Base-by-base conservation (phyloP, 2,888 invertebrate species). In the Spisula solida region DNA sequence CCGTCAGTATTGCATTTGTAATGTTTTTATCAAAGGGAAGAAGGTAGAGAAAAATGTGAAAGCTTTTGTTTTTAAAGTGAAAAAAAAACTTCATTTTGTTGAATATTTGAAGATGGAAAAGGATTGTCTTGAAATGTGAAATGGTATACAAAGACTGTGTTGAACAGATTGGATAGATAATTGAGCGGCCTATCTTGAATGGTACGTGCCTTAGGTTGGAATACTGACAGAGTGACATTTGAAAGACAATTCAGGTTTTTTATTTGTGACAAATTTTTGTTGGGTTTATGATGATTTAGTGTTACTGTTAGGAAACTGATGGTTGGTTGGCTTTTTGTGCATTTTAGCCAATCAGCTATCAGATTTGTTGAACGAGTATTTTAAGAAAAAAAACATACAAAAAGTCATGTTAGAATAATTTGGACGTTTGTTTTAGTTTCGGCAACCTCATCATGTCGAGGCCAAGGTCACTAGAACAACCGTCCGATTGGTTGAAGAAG, bases 401-500 rank as follows among this genome's bases (percentile, higher is more conserved):
- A 34, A n/a, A 78, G 20, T 56, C 51, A 34, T 79, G 56, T 34
- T 75, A 34, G 18, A 18, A 25, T 41, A 41, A 41, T 29, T 85
- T 56, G 79, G 79, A 55, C 56, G 34, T 78, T 85, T 78, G 31
- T 87, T 87, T 87, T 14, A 79, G 82, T 87, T 82, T 81, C 82
- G 87, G 87, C 87, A 87, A 87, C 87, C 87, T 87, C 82, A 82
- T 55, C 41, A 20, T 56, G 82, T 82, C 79, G 82, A 82, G 87
- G 87, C 87, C 87, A 87, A 87, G 87, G 82, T 87, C 75, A 82
- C 78, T 82, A 60, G 56, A 87, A 83, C 48, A 85, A 41, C 79
- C 56, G 51, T 79, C 56, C 55, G 79, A 85, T n/a, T 56, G 31
- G 20, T 6, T 31, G 0, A 18, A 18, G 31, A 75, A 31, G 34